phyloP scores from a whole-genome alignment of 2,113 vertebrate species.

The Plotosus lineatus region DNA sequence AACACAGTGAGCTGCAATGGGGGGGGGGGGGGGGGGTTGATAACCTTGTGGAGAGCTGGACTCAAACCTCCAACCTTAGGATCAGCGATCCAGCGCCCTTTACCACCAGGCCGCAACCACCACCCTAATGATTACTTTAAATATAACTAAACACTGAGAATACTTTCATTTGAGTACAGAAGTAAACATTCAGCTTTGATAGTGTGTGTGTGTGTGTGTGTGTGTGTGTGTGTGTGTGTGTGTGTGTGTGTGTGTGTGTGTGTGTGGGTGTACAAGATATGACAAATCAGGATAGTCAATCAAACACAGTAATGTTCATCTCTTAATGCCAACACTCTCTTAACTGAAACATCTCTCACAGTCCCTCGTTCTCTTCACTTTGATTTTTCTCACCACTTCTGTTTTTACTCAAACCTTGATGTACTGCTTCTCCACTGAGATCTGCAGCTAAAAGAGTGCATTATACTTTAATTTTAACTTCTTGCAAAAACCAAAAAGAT shows the following conservation, averaged over 20 bases:
- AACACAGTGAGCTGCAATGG: too few species aligned
- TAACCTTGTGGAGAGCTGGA: too few species aligned
- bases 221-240: slow-evolving; percentile 29
- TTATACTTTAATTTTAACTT: not conserved
- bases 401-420: not conserved
- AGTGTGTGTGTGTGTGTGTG: slow-evolving; percentile 14
- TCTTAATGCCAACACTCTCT: slow-evolving; percentile 41
- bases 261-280: slow-evolving; percentile 14
- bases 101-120: too few species aligned
- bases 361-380: not conserved
- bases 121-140: too few species aligned
- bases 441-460: not conserved
- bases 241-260: slow-evolving; percentile 24
- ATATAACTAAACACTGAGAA: not conserved
- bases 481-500: not conserved
- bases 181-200: not conserved
- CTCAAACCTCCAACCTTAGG: too few species aligned
- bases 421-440: not conserved
- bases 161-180: not conserved
- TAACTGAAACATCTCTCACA: slow-evolving; percentile 13
- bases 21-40: too few species aligned
- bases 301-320: slow-evolving; percentile 63
- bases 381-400: slow-evolving; percentile 17
- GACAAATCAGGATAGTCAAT: slow-evolving; percentile 55
- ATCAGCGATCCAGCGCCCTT: too few species aligned